Evolutionary conservation across 2,797 vertebrate species (phyloP).

Genomic region (Perodicticus potto): DNA sequence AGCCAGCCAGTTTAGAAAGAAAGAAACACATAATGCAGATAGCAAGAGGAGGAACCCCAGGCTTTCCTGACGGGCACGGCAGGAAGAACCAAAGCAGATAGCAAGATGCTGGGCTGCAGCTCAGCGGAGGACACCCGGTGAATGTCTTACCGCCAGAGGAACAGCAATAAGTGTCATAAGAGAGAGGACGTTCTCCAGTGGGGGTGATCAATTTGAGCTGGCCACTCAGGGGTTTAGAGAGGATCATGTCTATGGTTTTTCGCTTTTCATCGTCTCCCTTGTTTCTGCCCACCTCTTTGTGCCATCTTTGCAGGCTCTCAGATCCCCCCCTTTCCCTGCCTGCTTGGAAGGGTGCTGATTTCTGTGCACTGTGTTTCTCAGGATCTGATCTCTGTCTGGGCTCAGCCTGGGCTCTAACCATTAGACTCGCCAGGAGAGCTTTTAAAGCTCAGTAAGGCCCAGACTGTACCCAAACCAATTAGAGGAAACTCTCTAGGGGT

Average conservation of each 20-base stretch:
- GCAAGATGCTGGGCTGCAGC: background rate
- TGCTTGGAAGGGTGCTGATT: background rate
- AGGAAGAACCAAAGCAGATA: background rate
- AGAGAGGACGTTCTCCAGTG: background rate
- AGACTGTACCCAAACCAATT: background rate
- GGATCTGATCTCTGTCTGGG: background rate
- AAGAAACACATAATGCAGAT: background rate
- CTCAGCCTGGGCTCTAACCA: background rate
- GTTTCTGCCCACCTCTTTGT: background rate
- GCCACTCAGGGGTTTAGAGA: background rate
- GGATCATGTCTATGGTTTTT: background rate
- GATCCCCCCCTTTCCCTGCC: background rate
- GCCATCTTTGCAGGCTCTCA: background rate
- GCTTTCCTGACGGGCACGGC: background rate
- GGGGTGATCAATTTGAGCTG: background rate
- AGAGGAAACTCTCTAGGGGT: no score
- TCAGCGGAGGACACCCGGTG: background rate
- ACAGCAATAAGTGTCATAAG: rapidly evolving
- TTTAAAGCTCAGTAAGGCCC: background rate
- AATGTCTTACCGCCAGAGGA: background rate
- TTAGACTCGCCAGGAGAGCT: background rate
- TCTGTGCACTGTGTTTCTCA: background rate
- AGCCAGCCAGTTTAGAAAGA: background rate
- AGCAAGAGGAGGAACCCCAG: background rate
- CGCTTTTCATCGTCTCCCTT: background rate